A percentile compares a stretch with the other conserved stretches of the same genome.
Evolutionary conservation across 2,888 invertebrate species (phyloP).

Genomic region (Lepidocyrtinus sp.): DNA sequence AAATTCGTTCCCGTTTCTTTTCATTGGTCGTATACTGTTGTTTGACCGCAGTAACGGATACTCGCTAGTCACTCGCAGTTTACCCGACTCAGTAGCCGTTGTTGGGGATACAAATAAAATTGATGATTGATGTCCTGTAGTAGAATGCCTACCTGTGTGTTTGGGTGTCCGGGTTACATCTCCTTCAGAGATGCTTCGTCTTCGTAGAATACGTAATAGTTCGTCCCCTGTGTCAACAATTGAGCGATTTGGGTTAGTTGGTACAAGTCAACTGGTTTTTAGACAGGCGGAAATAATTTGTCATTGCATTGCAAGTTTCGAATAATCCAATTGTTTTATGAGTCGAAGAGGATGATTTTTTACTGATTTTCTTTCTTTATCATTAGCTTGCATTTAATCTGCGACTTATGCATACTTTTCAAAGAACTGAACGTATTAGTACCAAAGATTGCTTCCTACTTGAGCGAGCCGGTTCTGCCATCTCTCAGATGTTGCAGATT

Average conservation of each 20-base stretch:
- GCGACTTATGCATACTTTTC: not conserved
- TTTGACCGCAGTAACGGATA: not conserved
- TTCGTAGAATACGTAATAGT: slow-evolving; percentile 22
- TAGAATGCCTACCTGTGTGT: not conserved
- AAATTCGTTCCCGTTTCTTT: not conserved
- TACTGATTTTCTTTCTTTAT: too few relatives aligned
- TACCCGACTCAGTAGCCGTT: slow-evolving; percentile 2
- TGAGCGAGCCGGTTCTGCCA: too few relatives aligned
- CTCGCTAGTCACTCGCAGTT: not conserved
- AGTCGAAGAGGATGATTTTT: too few relatives aligned
- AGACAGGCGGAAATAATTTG: not conserved
- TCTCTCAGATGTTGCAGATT: too few relatives aligned
- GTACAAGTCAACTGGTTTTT: not conserved
- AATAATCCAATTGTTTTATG: too few relatives aligned
- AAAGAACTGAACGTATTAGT: too few relatives aligned
- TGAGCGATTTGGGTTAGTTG: not conserved
- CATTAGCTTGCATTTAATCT: not conserved
- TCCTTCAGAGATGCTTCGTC: slow-evolving; percentile 42
- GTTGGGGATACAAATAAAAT: not conserved
- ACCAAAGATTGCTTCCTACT: too few relatives aligned
- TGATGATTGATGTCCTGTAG: not conserved
- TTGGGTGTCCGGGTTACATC: not conserved
- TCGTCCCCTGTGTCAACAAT: slow-evolving; percentile 37
- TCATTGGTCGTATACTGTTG: not conserved
- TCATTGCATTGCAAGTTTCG: slow-evolving; percentile 8